Percentiles rank a stretch among this genome's conserved stretches.
These are phyloP conservation scores for Plectus sambesii DNA, from an alignment of 1,140 invertebrate genomes.

Conservation along the genomic window DNA sequence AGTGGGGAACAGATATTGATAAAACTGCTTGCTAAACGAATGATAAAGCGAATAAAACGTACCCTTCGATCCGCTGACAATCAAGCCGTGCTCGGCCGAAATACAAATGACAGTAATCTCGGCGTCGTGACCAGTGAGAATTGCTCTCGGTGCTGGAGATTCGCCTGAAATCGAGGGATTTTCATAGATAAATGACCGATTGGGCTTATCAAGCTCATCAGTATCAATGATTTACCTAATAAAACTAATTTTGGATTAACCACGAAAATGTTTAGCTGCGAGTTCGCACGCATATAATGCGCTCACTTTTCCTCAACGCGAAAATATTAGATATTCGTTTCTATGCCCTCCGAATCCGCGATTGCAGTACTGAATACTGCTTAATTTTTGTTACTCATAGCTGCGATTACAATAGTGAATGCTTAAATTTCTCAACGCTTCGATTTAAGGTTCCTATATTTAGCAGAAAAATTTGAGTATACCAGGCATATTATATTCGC, in stretches of 20 bases:
- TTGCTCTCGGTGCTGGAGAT: conserved; percentile 81
- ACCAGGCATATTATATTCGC: conserved; percentile 57
- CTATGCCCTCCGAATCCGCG: neutral
- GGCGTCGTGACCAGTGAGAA: conserved; percentile 89
- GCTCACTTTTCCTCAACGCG: neutral
- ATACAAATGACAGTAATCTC: conserved; percentile 86
- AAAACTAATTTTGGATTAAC: neutral
- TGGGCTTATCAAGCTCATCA: conserved; percentile 3
- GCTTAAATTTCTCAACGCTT: neutral
- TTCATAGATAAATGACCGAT: conserved; percentile 14
- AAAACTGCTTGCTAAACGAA: conserved; percentile 1
- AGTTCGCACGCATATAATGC: neutral
- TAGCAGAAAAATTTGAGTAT: neutral
- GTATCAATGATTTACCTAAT: conserved; percentile 5
- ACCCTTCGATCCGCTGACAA: conserved; percentile 68
- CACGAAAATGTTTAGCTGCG: neutral
- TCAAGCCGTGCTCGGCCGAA: conserved; percentile 91
- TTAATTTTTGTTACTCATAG: neutral
- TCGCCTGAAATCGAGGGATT: too few relatives aligned
- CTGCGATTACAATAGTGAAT: neutral
- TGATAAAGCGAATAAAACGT: neutral
- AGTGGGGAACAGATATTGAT: conserved; percentile 16
- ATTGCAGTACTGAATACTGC: neutral
- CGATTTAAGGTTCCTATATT: conserved; percentile 37
- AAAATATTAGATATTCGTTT: too few relatives aligned